A percentile compares a stretch with the other conserved stretches of the same genome.
These are phyloP conservation scores for Azorinus chamasolen DNA, from an alignment of 2,888 invertebrate species.

Conservation along the genomic window DNA sequence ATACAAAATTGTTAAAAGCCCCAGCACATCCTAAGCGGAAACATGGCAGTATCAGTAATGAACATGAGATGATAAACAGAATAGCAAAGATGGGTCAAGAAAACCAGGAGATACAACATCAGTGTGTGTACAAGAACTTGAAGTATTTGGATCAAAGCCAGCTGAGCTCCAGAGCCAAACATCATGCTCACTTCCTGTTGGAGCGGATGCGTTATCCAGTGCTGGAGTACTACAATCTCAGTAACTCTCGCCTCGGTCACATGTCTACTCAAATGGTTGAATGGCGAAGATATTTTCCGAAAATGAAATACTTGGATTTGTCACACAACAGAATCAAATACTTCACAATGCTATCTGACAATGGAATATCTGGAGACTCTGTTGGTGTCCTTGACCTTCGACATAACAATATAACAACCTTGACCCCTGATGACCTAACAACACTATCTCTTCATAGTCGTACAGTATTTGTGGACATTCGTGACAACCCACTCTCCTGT, in stretches of 20 bases:
- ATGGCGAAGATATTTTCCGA: slow-evolving; percentile 62
- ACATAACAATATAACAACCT: slow-evolving; percentile 69
- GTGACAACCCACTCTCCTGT: slow-evolving; percentile 70
- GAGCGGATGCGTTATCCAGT: slow-evolving; percentile 45
- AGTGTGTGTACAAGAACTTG: slow-evolving; percentile 29
- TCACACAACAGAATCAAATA: slow-evolving; percentile 61
- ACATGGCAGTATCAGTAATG: background rate
- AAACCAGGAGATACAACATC: slow-evolving; percentile 18
- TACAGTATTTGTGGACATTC: slow-evolving; percentile 63
- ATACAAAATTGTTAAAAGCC: too few species aligned
- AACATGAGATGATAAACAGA: slow-evolving; percentile 30
- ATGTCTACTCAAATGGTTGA: slow-evolving; percentile 44
- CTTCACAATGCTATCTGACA: slow-evolving; percentile 43
- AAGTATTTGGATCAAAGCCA: slow-evolving; percentile 54
- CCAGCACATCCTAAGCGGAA: too few species aligned
- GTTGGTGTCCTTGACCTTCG: slow-evolving; percentile 63
- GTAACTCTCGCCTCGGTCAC: slow-evolving; percentile 32
- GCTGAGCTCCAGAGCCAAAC: slow-evolving; percentile 21
- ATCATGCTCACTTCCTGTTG: slow-evolving; percentile 41
- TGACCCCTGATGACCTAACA: slow-evolving; percentile 53
- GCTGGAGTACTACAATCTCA: slow-evolving; percentile 57
- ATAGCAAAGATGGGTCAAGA: slow-evolving; percentile 46
- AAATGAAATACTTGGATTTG: slow-evolving; percentile 63
- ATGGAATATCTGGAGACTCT: slow-evolving; percentile 35
- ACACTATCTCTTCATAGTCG: slow-evolving; percentile 41